phyloP scores from a whole-genome alignment of 2,888 invertebrate species.

The Orthosia gracilis region DNA sequence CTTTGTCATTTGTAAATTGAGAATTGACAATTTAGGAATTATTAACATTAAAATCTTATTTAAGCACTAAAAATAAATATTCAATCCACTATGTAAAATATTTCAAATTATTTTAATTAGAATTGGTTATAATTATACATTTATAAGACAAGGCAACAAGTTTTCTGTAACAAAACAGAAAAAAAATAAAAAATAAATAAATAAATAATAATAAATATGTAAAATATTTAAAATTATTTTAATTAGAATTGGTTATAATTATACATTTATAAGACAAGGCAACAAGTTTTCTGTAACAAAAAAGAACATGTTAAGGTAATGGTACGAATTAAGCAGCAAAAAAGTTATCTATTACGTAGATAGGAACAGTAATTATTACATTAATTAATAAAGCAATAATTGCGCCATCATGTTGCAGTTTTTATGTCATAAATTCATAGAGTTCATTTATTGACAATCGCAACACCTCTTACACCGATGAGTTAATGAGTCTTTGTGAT shows the following conservation, averaged over 20 bases:
- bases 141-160: neutral
- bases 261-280: neutral
- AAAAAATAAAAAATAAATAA: no score
- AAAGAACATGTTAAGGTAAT: constrained; percentile 31
- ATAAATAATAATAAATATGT: no score
- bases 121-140: constrained; percentile 3
- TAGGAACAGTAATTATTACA: constrained; percentile 26
- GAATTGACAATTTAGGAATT: neutral
- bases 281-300: constrained; percentile 7
- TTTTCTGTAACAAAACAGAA: constrained; percentile 20
- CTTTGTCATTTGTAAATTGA: neutral
- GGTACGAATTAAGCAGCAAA: constrained; percentile 24
- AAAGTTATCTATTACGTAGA: constrained; percentile 25
- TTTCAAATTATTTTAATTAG: constrained; percentile 5
- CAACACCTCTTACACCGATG: constrained; percentile 75
- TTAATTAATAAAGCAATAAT: constrained; percentile 46
- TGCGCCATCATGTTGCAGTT: constrained; percentile 36
- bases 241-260: constrained; percentile 1
- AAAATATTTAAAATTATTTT: constrained; percentile 7
- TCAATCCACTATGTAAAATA: neutral
- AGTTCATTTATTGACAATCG: constrained; percentile 71
- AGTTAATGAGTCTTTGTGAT: constrained; percentile 89
- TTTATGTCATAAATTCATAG: constrained; percentile 59
- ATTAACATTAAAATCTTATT: constrained; percentile 11
- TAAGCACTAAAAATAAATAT: neutral